Base-by-base conservation (phyloP, 2,888 invertebrate genomes). In the Eupithecia vulgata region DNA sequence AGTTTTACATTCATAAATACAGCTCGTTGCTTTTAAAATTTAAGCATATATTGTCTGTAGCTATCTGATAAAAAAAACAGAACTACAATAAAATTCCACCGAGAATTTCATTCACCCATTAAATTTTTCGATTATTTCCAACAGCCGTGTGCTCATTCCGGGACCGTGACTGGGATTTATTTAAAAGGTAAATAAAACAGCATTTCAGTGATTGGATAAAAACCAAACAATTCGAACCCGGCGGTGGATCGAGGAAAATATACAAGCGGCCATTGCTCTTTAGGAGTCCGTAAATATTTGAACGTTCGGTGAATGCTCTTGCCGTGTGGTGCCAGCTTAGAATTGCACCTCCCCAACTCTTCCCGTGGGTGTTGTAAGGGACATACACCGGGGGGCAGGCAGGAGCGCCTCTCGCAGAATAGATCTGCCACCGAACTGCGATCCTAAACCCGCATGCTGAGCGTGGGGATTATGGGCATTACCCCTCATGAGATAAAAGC, bases 151-250 rank as follows among this genome's bases (percentile, higher is more conserved):
- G 21, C 57, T 25, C 57, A 57, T 57, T 25, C 57, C 57, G 12
- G 13, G 8, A 57, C 57, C 57, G 57, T 57, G 57, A 57, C 57
- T 57, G 12, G 57, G 57, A 57, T 57, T 64, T n/a, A 35, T 35
- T 35, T 62, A 30, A 61, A 69, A 77, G 65, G 67, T 66, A 78
- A 76, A 78, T 76, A 78, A 72, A 74, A 67, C 66, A 67, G 72
- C 70, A 78, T 73, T 68, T 73, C 72, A 70, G 62, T 70, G 72
- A 78, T 72, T 71, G 37, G 72, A 68, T 73, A 73, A 78, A 78
- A 67, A 73, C 66, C 68, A 65, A 73, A 66, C 72, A 70, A 75
- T 74, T 69, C 69, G 40, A 67, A 66, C 21, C 72, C 72, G 71
- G 72, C 74, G 70, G 73, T 62, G 34, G 61, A 52, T 67, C 69